Conservation (phyloP, 1,140 invertebrate species). For the Ridgeia piscesae region DNA sequence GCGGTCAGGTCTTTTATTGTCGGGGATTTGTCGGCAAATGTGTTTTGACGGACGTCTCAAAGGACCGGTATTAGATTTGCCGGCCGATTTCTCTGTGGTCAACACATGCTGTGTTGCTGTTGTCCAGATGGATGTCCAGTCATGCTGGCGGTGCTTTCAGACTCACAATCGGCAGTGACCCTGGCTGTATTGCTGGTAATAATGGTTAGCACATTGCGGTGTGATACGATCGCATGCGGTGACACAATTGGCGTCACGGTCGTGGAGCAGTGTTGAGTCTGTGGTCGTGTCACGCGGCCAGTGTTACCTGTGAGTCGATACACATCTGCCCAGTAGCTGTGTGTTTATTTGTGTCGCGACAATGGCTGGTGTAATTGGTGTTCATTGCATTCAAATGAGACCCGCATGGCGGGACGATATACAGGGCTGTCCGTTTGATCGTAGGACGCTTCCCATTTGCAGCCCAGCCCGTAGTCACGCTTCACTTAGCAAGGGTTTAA, state of each 20-base stretch:
- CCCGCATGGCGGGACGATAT: background rate
- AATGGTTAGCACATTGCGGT: background rate
- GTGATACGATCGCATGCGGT: background rate
- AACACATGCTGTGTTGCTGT: background rate
- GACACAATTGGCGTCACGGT: background rate
- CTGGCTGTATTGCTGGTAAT: background rate
- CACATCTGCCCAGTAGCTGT: background rate
- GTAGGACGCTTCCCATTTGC: background rate
- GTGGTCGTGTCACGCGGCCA: background rate
- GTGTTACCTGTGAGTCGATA: background rate
- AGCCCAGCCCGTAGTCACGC: background rate
- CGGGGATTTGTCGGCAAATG: background rate
- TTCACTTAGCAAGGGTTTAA: no score
- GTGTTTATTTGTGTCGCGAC: background rate
- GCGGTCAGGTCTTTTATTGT: background rate
- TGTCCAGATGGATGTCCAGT: no score
- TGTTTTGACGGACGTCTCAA: background rate
- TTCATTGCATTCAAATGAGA: background rate
- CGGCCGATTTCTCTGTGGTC: background rate
- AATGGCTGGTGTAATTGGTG: background rate
- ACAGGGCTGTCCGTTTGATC: background rate
- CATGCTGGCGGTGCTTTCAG: background rate
- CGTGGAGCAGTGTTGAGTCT: background rate
- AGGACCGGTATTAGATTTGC: background rate
- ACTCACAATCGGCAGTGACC: background rate